Percentiles rank a stretch among this genome's conserved stretches.
Evolutionary conservation across 2,113 vertebrate genomes (phyloP).

Genomic region (Cettia cetti): DNA sequence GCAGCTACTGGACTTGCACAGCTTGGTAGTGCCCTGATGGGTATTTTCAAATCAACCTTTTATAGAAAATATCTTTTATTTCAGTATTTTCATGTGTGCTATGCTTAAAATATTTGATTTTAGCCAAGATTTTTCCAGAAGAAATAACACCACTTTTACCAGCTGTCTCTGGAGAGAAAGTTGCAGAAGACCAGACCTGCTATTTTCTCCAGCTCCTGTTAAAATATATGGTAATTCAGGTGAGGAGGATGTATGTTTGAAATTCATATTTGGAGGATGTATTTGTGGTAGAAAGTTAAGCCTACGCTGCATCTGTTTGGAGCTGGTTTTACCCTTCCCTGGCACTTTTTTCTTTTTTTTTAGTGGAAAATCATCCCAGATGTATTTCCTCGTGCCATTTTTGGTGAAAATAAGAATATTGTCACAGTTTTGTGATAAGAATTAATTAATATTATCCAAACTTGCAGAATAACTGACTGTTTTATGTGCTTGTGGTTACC

Average conservation of each 20-base stretch:
- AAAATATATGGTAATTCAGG: constrained; percentile 96
- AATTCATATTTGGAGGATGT: background rate
- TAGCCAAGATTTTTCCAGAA: constrained; percentile 92
- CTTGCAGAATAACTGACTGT: background rate
- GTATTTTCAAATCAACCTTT: background rate
- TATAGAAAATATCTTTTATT: background rate
- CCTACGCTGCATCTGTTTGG: fast-evolving
- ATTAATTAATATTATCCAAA: background rate
- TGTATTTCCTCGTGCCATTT: background rate
- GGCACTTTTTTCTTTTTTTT: background rate
- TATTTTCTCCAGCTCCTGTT: constrained; percentile 92
- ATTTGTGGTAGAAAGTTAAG: background rate
- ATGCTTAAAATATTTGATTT: background rate
- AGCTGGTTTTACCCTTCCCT: background rate
- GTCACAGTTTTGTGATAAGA: background rate
- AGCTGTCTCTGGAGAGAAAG: constrained; percentile 87
- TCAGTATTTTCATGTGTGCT: background rate
- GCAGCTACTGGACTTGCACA: background rate
- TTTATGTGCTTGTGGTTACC: background rate
- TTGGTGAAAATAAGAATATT: background rate
- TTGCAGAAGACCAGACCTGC: constrained; percentile 90
- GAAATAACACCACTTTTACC: constrained; percentile 93
- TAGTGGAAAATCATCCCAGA: background rate
- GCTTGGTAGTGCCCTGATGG: fast-evolving
- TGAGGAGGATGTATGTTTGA: constrained; percentile 31